Evolutionary conservation across 2,797 vertebrate genomes (phyloP), one percentile per base, ranked within the genome.

Genomic region (Dromococcyx pavoninus): DNA sequence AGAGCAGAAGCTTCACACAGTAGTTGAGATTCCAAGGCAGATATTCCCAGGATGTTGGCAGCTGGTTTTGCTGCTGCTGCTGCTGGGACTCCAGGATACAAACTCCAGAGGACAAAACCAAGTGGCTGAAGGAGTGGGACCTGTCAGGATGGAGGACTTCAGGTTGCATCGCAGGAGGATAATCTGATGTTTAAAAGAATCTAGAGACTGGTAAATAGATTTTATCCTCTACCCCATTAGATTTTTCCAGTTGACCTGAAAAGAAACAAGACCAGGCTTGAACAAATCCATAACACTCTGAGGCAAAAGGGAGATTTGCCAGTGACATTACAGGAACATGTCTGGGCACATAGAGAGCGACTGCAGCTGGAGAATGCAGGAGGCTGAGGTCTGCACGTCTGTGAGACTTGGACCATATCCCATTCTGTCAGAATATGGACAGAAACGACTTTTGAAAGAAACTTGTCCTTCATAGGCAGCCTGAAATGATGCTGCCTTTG

Each of bases 1-100:
- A 96, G 95, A 94, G 91, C 88, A 95, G 93, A 83, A 74, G 14
- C 93, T 91, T 94, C 95, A 84, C 94, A 97, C 96, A 96, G 95
- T 95, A 95, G 93, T 94, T 86, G 88, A 96, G 93, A 97, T 97
- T 96, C 86, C 82, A 87, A 80, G 81, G 92, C 95, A 95, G 93
- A 96, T 96, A 96, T 95, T 95, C 95, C 92, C 96, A 93, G 82
- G 94, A 92, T 93, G 88, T 33, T 97, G 96, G 93, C 95, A 97
- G 93, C 79, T 94, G 88, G 1, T 93, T 81, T 88, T 81, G 83
- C 86, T 97, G 88, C 80, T 90, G 88, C 80, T 90, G 94, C 91
- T 79, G 46, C 83, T 92, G 91, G 64, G 81, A 96, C 84, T 88
- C 51, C 48, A 50, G 46, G 82, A 83, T 69, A 17, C 69, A 73